These are phyloP conservation scores for Andricus grossulariae DNA, from an alignment of 1,140 invertebrate species.

Conservation along the genomic window DNA sequence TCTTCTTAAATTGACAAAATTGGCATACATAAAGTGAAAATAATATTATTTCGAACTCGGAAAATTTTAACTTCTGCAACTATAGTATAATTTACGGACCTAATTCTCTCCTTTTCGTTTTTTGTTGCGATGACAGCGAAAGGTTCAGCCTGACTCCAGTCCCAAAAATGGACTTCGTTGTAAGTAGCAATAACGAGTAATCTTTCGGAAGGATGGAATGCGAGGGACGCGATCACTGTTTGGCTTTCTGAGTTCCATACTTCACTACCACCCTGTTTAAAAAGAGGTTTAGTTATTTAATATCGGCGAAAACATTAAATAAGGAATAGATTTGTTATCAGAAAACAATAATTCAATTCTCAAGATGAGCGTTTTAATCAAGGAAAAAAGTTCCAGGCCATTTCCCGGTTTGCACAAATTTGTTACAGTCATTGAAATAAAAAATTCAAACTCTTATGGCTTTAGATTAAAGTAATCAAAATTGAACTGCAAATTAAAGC, in stretches of 20 bases:
- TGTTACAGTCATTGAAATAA: no score
- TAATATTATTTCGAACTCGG: conserved; percentile 25
- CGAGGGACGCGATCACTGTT: conserved; percentile 88
- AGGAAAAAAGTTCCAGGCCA: no score
- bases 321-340: no score
- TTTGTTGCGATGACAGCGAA: conserved; percentile 84
- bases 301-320: no score
- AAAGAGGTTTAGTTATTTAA: not conserved
- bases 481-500: no score
- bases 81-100: conserved; percentile 71
- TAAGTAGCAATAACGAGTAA: conserved; percentile 90
- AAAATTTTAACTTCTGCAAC: conserved; percentile 75
- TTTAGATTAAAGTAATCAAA: no score
- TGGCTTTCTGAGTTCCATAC: conserved; percentile 84
- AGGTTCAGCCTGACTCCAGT: conserved; percentile 88
- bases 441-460: no score
- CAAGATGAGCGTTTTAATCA: no score
- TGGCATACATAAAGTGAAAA: conserved; percentile 82
- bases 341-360: no score
- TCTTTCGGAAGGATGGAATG: conserved; percentile 90
- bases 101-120: conserved; percentile 86
- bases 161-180: conserved; percentile 93
- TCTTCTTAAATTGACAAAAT: conserved; percentile 88
- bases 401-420: no score
- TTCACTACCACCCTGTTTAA: conserved; percentile 86